Evolutionary conservation across 1,140 invertebrate species (phyloP), one percentile per base, ranked within the genome.

Genomic region (Palaemon carinicauda): DNA sequence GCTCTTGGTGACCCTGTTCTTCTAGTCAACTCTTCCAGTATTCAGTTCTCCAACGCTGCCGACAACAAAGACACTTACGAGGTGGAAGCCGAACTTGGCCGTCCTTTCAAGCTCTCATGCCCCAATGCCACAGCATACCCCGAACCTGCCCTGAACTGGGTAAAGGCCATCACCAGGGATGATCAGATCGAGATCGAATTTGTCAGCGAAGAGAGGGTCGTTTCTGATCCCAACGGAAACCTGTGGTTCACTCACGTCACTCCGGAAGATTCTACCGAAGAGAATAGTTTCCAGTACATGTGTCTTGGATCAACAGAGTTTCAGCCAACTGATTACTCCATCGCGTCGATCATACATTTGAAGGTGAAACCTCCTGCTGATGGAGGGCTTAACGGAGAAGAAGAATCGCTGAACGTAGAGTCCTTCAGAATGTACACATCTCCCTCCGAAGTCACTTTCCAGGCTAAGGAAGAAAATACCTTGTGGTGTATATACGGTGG

Each of bases 401-500:
- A 87, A 10, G 79, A 81, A 2, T 41, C 54, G 17, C 14, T 85
- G 3, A 89, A 85, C 41, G 87, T 84, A 21, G 88, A 88, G 77
- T 69, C 81, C 53, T 89, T 89, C 86, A 12, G 71, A 1, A 89
- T 89, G 88, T 87, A 84, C 82, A 80, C 86, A 1, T 88, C 88
- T 0, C 52, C 65, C 21, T 53, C 65, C 2, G 27, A 50, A 2
- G 87, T 85, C 17, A 24, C 60, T 9, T 80, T 89, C 50, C 60
- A 21, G 29, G 84, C 85, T 3, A 54, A 19, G 0, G 50, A 85
- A 65, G 81, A 87, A 71, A 87, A 87, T 41, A 81, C 33, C 1
- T 53, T 89, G 12, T 89, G 86, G 85, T 89, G 88, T 53, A 87
- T 89, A 56, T 89, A 83, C 31, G 88, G 88, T 52, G 88, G 88